phyloP scores from a whole-genome alignment of 2,888 invertebrate genomes.

The Pyrrhia umbra region DNA sequence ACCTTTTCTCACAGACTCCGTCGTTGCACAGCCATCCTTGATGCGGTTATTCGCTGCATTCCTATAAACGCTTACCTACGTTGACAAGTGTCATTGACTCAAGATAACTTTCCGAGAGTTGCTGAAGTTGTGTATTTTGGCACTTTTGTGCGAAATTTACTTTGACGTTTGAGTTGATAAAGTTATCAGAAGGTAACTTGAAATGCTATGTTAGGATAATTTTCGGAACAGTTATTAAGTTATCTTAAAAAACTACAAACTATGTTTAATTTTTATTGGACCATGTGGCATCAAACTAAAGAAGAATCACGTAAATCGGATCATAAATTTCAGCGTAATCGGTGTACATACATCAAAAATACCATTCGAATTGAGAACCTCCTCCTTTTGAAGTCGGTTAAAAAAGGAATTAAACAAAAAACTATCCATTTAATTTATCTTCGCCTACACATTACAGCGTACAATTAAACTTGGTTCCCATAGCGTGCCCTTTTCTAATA shows the following conservation, averaged over 20 bases:
- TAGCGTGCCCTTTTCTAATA: constrained; percentile 47
- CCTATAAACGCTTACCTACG: constrained; percentile 69
- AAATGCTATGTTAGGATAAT: not conserved
- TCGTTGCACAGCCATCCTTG: constrained; percentile 55
- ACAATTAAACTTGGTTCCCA: constrained; percentile 23
- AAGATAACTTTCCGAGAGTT: constrained; percentile 64
- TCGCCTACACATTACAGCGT: not conserved
- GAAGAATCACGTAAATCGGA: too few relatives aligned
- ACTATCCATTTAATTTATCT: not conserved
- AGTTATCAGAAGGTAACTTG: not conserved
- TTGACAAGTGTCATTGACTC: constrained; percentile 74
- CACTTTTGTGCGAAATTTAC: constrained; percentile 28
- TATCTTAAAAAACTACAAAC: too few relatives aligned
- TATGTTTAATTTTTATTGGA: too few relatives aligned
- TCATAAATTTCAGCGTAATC: too few relatives aligned
- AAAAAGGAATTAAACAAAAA: not conserved
- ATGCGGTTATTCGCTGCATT: constrained; percentile 74
- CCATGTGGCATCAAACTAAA: too few relatives aligned
- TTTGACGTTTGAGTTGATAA: constrained; percentile 3
- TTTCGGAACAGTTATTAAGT: not conserved
- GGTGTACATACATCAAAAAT: too few relatives aligned
- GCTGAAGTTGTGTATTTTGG: constrained; percentile 52
- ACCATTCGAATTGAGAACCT: too few relatives aligned
- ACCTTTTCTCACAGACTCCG: constrained; percentile 66
- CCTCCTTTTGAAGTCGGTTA: too few relatives aligned